Evolutionary conservation across 2,888 invertebrate species (phyloP), one percentile per base, ranked within the genome.

Genomic region (Caenorhabditis wallacei): DNA sequence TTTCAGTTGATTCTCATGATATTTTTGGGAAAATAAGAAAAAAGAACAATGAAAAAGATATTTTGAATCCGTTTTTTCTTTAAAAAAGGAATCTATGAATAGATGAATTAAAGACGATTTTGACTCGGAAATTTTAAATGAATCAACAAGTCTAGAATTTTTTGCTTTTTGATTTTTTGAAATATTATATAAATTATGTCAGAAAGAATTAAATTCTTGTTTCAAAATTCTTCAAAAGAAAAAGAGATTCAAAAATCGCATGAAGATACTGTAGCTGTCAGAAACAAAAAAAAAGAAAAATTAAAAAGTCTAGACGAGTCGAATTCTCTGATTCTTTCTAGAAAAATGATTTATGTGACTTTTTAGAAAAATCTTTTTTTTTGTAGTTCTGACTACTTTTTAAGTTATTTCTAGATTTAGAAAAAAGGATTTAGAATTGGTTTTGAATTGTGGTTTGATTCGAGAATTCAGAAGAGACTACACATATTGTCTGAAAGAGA

Each of bases 351-450:
- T 48, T 48, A n/a, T 48, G n/a, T n/a, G 46, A 48, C 46, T 18
- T 18, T 48, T 48, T 48, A 2, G n/a, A n/a, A n/a, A 16, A 48
- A 18, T 40, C 10, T 18, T 18, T 18, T 18, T 13, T 48, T 18
- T 48, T 48, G 46, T 48, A 48, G 46, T 48, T 48, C 8, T 48
- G 18, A 48, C 18, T 48, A 48, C 46, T 18, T 18, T 48, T 48
- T 18, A 18, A 48, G 46, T 13, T 48, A 48, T 48, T 48, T 48
- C 18, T 48, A 18, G 18, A 48, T 48, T 48, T 48, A 40, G 40
- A 40, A 40, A 40, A 13, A 30, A 30, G 8, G 30, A 30, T n/a
- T n/a, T n/a, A n/a, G n/a, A n/a, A n/a, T n/a, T n/a, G n/a, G n/a
- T n/a, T n/a, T n/a, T n/a, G n/a, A n/a, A n/a, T n/a, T n/a, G n/a